A percentile compares a stretch with the other conserved stretches of the same genome.
These are phyloP conservation scores for Sebastiscus tertius DNA, from an alignment of 2,797 vertebrate genomes.

Conservation along the genomic window DNA sequence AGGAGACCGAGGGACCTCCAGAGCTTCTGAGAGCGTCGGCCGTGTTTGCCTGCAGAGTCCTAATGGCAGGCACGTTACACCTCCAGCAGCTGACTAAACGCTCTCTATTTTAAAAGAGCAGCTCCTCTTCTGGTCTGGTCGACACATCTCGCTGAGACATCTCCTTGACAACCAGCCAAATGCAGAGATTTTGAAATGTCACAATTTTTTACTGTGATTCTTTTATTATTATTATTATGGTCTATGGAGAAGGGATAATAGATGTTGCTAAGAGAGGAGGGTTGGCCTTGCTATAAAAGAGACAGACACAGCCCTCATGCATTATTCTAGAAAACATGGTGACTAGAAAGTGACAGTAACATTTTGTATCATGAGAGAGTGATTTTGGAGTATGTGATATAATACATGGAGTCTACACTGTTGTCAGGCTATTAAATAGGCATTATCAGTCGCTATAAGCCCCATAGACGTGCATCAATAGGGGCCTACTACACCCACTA, in stretches of 20 bases:
- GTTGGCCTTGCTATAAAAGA: slow-evolving; percentile 32
- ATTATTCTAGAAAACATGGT: slow-evolving; percentile 22
- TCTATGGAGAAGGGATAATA: slow-evolving; percentile 63
- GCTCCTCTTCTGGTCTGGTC: slow-evolving; percentile 48
- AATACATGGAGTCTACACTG: not conserved
- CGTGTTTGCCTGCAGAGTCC: slow-evolving; percentile 63
- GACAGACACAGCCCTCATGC: slow-evolving; percentile 13
- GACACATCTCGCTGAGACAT: slow-evolving; percentile 70
- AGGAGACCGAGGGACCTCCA: slow-evolving; percentile 19
- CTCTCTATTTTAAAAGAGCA: slow-evolving; percentile 67
- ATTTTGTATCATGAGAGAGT: not conserved
- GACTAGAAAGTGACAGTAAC: slow-evolving; percentile 1
- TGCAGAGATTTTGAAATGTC: slow-evolving; percentile 77
- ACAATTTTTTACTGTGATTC: slow-evolving; percentile 72
- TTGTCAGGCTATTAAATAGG: too few relatives aligned
- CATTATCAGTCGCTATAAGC: rapidly evolving
- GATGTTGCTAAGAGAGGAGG: slow-evolving; percentile 23
- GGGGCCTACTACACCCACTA: too few relatives aligned
- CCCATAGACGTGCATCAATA: too few relatives aligned
- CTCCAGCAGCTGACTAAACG: slow-evolving; percentile 64
- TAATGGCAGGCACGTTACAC: slow-evolving; percentile 69
- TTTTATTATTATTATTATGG: slow-evolving; percentile 72
- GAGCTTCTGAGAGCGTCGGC: slow-evolving; percentile 14
- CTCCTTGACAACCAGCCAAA: slow-evolving; percentile 79
- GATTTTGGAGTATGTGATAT: not conserved